Percentiles rank a stretch among this genome's conserved stretches.
phyloP scores from a whole-genome alignment of 2,797 vertebrate species.

The Arremon brunneinucha region DNA sequence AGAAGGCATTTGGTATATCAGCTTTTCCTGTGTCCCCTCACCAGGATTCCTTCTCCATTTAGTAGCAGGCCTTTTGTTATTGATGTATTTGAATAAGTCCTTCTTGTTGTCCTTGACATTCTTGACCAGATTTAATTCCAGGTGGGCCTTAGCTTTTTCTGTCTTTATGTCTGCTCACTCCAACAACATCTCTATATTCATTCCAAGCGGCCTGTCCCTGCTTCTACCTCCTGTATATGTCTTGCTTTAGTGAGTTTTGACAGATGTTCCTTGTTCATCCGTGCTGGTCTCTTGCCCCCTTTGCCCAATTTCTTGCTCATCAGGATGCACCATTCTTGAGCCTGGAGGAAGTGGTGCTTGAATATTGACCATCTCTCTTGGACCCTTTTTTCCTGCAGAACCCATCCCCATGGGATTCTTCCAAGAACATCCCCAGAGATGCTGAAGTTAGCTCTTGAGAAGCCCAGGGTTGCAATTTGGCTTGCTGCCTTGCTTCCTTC shows the following conservation, averaged over 20 bases:
- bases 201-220: background rate
- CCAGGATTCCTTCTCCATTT: background rate
- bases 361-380: background rate
- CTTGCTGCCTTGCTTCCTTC: background rate
- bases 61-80: background rate
- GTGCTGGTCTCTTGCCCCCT: background rate
- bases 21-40: background rate
- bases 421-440: background rate
- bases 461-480: background rate
- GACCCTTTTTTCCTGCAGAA: background rate
- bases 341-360: background rate
- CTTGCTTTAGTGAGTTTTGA: background rate
- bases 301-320: background rate
- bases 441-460: background rate
- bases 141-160: background rate
- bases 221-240: background rate
- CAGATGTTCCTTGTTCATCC: background rate
- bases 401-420: rapidly evolving
- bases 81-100: background rate
- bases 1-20: background rate
- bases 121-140: background rate
- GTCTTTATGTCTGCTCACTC: background rate
- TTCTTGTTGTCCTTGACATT: background rate
- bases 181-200: rapidly evolving
- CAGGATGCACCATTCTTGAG: background rate